Base-by-base conservation (phyloP, 1,140 invertebrate species). In the Plectrocnemia conspersa region DNA sequence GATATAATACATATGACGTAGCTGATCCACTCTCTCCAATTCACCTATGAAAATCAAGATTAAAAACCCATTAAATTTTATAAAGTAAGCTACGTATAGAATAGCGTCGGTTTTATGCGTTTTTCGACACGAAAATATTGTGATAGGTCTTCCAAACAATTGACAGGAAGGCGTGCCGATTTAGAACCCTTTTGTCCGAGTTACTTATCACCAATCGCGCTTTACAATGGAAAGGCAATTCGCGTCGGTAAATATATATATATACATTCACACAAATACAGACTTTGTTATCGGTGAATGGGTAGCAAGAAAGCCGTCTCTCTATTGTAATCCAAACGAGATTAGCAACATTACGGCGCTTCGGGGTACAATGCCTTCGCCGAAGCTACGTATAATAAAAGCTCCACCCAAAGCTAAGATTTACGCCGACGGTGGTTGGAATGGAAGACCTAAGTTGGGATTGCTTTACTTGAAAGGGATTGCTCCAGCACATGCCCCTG, bases 261-360 rank as follows among this genome's bases (percentile, higher is more conserved):
- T n/a, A n/a, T n/a, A n/a, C n/a, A n/a, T 47, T 32, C 45, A 18
- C 52, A 29, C 13, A 4, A 47, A n/a, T n/a, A n/a, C n/a, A 16
- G 35, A 48, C 54, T 56, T 49, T 49, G 54, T 49, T 49, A 46
- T 47, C 45, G n/a, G 5, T 3, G 32, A 18, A 13, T 10, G 6
- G 27, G 32, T 16, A 45, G 18, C 21, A 21, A 21, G 9, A 19
- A 24, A 19, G n/a, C 22, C 23, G 13, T 16, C 5, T 18, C 33
- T 36, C 45, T 29, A 49, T 56, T 56, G 54, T 56, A 49, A 56
- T 56, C 46, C 54, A 10, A 29, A 36, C 42, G 54, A 56, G 54
- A 56, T 56, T 56, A 56, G 36, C 54, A 49, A 44, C 54, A 55
- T 48, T 55, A 55, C 44, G 23, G 35, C 18, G 46, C 3, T 19